Conservation (phyloP, 2,797 vertebrate species). For the Podarcis lilfordi region DNA sequence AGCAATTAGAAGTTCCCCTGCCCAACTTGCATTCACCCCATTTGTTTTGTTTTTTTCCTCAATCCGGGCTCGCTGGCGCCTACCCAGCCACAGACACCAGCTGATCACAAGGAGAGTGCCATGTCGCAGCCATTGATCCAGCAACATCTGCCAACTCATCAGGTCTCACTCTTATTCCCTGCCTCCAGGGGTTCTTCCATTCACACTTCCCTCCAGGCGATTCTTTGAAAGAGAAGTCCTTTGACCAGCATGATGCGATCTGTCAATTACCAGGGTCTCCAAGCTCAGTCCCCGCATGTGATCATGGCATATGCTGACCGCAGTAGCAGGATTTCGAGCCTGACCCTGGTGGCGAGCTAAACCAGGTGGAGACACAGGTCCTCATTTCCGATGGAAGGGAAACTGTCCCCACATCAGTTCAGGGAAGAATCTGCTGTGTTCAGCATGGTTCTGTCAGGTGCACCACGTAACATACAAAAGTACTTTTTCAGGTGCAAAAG, state of each 20-base stretch:
- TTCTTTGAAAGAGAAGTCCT: slow-evolving; percentile 29
- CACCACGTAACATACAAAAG: neutral
- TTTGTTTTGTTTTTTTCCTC: neutral
- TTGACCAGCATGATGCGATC: slow-evolving; percentile 34
- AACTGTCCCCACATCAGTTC: rapidly evolving
- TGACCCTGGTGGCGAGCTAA: slow-evolving; percentile 1
- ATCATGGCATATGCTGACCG: neutral
- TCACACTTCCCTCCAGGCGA: neutral
- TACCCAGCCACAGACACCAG: slow-evolving; percentile 45
- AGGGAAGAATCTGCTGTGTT: rapidly evolving
- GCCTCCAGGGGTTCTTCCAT: slow-evolving; percentile 27
- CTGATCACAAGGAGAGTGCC: slow-evolving; percentile 14
- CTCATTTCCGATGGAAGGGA: neutral
- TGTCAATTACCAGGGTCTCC: slow-evolving; percentile 13
- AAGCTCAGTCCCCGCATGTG: neutral
- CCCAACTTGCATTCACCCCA: neutral
- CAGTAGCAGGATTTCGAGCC: neutral
- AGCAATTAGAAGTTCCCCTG: slow-evolving; percentile 48
- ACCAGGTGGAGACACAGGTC: neutral
- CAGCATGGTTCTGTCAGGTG: neutral
- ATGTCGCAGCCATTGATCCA: neutral
- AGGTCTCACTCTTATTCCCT: slow-evolving; percentile 11
- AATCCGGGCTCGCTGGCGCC: neutral
- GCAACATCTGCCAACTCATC: slow-evolving; percentile 57
- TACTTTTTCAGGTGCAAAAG: neutral